Evolutionary conservation across 1,140 invertebrate genomes (phyloP).

Genomic region (Drepana arcuata): DNA sequence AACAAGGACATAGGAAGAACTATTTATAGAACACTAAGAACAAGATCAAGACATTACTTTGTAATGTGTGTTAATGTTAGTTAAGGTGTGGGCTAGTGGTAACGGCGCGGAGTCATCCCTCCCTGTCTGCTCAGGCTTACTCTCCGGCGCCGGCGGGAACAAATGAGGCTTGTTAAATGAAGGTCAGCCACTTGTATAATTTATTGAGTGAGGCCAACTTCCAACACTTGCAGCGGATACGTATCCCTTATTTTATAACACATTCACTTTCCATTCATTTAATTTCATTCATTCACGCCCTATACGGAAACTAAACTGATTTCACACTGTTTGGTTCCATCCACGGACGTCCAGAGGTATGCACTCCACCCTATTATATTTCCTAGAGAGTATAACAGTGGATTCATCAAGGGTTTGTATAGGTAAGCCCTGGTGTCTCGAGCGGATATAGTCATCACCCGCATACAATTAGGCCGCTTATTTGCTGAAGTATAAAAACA

Average conservation of each 20-base stretch:
- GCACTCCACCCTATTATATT: too few species aligned
- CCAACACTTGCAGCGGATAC: slow-evolving; percentile 10
- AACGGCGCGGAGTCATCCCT: slow-evolving; percentile 9
- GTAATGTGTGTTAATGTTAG: not conserved
- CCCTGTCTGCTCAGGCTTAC: slow-evolving; percentile 13
- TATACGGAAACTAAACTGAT: too few species aligned
- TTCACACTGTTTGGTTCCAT: too few species aligned
- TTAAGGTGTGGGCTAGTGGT: slow-evolving; percentile 4
- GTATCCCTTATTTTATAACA: not conserved
- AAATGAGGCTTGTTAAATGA: slow-evolving; percentile 46
- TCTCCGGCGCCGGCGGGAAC: slow-evolving; percentile 16
- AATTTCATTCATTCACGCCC: too few species aligned
- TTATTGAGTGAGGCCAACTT: slow-evolving; percentile 29
- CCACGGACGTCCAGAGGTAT: too few species aligned
- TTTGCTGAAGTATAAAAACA: too few species aligned
- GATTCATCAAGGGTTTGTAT: too few species aligned
- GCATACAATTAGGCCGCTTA: too few species aligned
- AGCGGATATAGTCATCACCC: too few species aligned
- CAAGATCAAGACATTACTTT: not conserved
- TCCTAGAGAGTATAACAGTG: not conserved
- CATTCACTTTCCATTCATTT: slow-evolving; percentile 1
- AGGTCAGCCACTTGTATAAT: slow-evolving; percentile 41
- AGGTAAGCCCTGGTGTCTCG: too few species aligned
- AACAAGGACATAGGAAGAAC: not conserved
- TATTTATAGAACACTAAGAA: not conserved